phyloP scores from a whole-genome alignment of 2,888 invertebrate species.

The Nomada flava region DNA sequence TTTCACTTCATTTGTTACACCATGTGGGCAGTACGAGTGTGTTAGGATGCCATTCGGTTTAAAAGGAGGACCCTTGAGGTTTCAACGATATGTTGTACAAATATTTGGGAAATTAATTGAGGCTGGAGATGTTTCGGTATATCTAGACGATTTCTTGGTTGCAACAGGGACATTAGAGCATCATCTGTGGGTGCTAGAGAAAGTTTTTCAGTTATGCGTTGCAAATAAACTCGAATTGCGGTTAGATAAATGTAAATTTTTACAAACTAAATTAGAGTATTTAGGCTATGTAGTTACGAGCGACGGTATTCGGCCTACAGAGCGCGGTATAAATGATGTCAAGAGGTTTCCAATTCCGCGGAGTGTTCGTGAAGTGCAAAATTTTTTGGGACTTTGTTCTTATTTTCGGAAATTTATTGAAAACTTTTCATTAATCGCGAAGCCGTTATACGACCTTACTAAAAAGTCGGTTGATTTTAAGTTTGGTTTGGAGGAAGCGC shows the following conservation, averaged over 20 bases:
- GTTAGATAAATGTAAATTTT: slow-evolving; percentile 63
- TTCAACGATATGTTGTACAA: neutral
- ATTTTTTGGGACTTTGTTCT: neutral
- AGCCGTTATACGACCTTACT: neutral
- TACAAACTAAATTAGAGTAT: slow-evolving; percentile 48
- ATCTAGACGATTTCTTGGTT: no score
- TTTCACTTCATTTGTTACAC: no score
- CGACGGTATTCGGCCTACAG: neutral
- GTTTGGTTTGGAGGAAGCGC: neutral
- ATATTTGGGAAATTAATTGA: neutral
- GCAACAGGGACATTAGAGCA: slow-evolving; percentile 61
- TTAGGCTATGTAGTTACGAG: slow-evolving; percentile 26
- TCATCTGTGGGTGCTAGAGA: slow-evolving; percentile 46
- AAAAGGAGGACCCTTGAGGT: no score
- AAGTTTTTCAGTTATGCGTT: slow-evolving; percentile 59
- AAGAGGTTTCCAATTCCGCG: neutral
- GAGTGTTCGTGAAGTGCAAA: neutral
- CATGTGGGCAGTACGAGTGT: no score
- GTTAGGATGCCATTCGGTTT: no score
- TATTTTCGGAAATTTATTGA: slow-evolving; percentile 5
- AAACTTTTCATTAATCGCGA: neutral
- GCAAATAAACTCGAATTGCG: slow-evolving; percentile 67
- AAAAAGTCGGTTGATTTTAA: neutral
- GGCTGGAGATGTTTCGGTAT: no score
- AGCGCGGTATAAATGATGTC: neutral